These are phyloP conservation scores for Xiphias gladius DNA, from an alignment of 2,113 vertebrate species.

Conservation along the genomic window DNA sequence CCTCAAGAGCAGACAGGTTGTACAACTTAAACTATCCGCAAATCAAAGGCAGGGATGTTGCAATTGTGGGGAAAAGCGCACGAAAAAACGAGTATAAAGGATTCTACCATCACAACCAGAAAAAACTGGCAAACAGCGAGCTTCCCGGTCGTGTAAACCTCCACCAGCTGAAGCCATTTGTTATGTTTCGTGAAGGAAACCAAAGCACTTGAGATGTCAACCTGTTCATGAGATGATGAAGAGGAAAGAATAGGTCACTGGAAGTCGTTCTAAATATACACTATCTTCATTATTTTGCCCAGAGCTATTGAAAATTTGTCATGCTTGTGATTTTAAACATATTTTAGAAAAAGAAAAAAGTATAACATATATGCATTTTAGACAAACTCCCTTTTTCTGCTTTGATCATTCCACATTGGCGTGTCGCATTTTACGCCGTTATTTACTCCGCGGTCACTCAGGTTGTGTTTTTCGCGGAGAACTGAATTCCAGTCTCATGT, in stretches of 20 bases:
- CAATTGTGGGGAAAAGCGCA: not conserved
- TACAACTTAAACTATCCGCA: conserved; percentile 29
- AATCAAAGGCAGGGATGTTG: conserved; percentile 27
- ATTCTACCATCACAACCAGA: conserved; percentile 1
- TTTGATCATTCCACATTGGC: no score
- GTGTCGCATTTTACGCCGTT: no score
- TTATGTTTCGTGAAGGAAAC: conserved; percentile 43
- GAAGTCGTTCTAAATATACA: not conserved
- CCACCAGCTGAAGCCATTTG: conserved; percentile 35
- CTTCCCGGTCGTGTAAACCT: conserved; percentile 70
- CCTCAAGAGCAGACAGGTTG: conserved; percentile 30
- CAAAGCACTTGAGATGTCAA: conserved; percentile 25
- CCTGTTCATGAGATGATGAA: not conserved
- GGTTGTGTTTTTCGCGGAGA: no score
- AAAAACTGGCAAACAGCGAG: conserved; percentile 36
- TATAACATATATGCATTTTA: not conserved
- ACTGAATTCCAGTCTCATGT: no score
- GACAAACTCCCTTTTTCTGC: no score
- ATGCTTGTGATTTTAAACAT: not conserved
- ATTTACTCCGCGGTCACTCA: no score
- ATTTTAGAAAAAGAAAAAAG: not conserved
- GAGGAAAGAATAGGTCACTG: not conserved
- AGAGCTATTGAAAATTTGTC: no score
- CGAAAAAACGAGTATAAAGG: not conserved
- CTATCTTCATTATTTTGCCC: no score